phyloP scores from a whole-genome alignment of 2,888 invertebrate genomes.

The Stenodera caucasica region DNA sequence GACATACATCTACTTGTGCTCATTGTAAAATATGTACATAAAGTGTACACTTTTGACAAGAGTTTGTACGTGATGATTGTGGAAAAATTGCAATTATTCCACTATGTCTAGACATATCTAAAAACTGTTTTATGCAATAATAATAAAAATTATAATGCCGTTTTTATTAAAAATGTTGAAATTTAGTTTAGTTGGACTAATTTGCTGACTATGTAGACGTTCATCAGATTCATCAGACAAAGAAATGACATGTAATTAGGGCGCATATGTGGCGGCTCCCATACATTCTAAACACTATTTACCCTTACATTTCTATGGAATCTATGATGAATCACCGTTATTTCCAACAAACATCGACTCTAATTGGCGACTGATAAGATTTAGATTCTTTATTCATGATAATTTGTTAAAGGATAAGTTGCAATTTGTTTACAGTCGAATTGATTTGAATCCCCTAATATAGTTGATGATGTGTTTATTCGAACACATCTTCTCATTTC shows the following conservation, averaged over 20 bases:
- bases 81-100: slow-evolving; percentile 25
- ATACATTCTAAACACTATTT: neutral
- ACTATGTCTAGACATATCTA: neutral
- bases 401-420: no score
- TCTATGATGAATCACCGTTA: neutral
- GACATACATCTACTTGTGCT: slow-evolving; percentile 21
- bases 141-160: neutral
- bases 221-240: neutral
- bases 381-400: no score
- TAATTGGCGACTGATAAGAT: no score
- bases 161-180: neutral
- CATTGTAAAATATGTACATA: slow-evolving; percentile 21
- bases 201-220: neutral
- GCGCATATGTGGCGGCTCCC: neutral
- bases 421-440: no score
- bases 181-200: neutral
- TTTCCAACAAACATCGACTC: neutral
- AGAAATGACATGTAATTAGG: neutral
- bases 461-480: neutral
- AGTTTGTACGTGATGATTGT: slow-evolving; percentile 19
- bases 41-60: slow-evolving; percentile 24
- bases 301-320: neutral
- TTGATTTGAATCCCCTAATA: no score
- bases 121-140: no score
- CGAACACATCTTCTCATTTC: neutral